phyloP scores from a whole-genome alignment of 2,888 invertebrate genomes.

The Lycaena phlaeas region DNA sequence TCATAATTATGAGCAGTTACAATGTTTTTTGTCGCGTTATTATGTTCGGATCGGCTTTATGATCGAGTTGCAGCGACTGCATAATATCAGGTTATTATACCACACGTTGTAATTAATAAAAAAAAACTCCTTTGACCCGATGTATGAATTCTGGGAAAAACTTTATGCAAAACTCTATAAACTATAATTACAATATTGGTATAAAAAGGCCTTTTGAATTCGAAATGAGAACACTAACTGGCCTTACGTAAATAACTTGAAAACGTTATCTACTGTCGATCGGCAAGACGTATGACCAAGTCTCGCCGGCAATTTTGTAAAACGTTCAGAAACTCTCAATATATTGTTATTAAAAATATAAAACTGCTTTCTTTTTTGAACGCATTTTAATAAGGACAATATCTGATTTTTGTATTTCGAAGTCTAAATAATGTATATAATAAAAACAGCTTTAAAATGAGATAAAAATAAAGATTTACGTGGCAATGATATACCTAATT shows the following conservation, averaged over 20 bases:
- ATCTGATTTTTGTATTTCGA: too few species aligned
- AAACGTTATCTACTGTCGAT: constrained; percentile 50
- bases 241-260: constrained; percentile 59
- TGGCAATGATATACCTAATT: too few species aligned
- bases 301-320: constrained; percentile 26
- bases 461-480: too few species aligned
- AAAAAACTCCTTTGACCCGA: constrained; percentile 33
- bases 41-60: constrained; percentile 40
- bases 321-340: constrained; percentile 4
- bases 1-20: constrained; percentile 29
- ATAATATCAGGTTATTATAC: constrained; percentile 52
- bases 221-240: constrained; percentile 41
- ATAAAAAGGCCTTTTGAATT: constrained; percentile 32
- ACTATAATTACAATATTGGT: constrained; percentile 18
- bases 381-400: not conserved
- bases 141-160: constrained; percentile 16
- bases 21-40: constrained; percentile 41
- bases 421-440: too few species aligned
- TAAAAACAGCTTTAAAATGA: too few species aligned
- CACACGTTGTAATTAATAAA: constrained; percentile 28
- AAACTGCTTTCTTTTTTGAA: not conserved
- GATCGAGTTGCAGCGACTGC: constrained; percentile 39
- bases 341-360: not conserved
- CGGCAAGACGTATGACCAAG: constrained; percentile 42
- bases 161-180: constrained; percentile 14